Percentiles rank a stretch among this genome's conserved stretches.
These are phyloP conservation scores for Polypedilum vanderplanki DNA, from an alignment of 1,140 invertebrate species.

Conservation along the genomic window DNA sequence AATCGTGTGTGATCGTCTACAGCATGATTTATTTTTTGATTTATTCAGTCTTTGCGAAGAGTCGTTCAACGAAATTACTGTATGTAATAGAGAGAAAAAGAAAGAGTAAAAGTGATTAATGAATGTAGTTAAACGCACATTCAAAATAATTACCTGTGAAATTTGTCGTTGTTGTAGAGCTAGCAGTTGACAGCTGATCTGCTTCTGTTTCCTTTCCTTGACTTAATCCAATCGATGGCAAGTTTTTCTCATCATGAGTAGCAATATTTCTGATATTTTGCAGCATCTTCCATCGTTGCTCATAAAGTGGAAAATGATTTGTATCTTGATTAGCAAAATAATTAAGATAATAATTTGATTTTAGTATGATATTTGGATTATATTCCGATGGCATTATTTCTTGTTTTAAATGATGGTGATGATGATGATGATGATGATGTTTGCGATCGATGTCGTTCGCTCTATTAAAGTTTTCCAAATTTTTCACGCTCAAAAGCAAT, in stretches of 20 bases:
- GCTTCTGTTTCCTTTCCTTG: slow-evolving; percentile 2
- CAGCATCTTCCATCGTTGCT: slow-evolving; percentile 19
- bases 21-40: neutral
- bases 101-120: neutral
- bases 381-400: neutral
- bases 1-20: neutral
- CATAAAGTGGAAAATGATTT: slow-evolving; percentile 17
- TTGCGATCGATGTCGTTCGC: neutral
- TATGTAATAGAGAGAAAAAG: neutral
- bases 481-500: neutral
- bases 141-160: neutral
- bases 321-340: neutral
- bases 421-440: neutral
- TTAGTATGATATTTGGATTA: neutral
- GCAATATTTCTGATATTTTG: neutral
- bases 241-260: neutral
- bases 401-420: neutral
- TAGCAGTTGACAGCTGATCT: slow-evolving; percentile 16
- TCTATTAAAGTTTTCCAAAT: neutral
- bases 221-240: neutral
- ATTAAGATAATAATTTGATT: slow-evolving; percentile 11
- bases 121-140: neutral
- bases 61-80: slow-evolving; percentile 6
- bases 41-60: neutral
- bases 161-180: neutral